Evolutionary conservation across 2,113 vertebrate species (phyloP).

Genomic region (Seriola dumerili): DNA sequence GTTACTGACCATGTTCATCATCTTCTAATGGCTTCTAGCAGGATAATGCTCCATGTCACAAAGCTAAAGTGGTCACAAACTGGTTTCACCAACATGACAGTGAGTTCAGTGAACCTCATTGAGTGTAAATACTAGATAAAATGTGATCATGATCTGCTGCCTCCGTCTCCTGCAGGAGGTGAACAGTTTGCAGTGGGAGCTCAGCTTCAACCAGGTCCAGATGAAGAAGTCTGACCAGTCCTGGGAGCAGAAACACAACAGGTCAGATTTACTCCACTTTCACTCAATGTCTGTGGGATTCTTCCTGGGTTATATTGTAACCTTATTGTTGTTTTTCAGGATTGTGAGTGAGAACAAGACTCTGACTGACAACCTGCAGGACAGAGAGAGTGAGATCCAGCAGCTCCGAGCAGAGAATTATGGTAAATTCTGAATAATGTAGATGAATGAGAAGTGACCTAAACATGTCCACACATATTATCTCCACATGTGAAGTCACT

Average conservation of each 20-base stretch:
- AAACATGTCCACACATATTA: not conserved
- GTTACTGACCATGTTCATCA: too few relatives aligned
- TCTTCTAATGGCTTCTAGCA: too few relatives aligned
- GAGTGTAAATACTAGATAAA: too few relatives aligned
- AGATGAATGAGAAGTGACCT: not conserved
- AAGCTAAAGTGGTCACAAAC: too few relatives aligned
- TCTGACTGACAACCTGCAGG: slow-evolving; percentile 86
- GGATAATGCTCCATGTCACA: too few relatives aligned
- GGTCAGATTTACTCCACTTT: slow-evolving; percentile 70
- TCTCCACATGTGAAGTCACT: not conserved
- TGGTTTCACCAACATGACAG: too few relatives aligned
- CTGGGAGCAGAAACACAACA: slow-evolving; percentile 90
- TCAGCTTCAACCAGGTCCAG: slow-evolving; percentile 91
- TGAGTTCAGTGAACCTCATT: too few relatives aligned
- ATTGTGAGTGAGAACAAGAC: slow-evolving; percentile 88
- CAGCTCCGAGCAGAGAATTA: slow-evolving; percentile 87
- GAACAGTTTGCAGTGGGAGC: slow-evolving; percentile 94
- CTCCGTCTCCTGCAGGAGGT: slow-evolving; percentile 86
- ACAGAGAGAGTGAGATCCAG: slow-evolving; percentile 86
- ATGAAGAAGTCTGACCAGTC: slow-evolving; percentile 90
- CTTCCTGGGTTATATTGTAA: not conserved
- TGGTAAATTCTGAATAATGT: slow-evolving; percentile 79
- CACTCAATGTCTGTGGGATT: not conserved
- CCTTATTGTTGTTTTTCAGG: slow-evolving; percentile 75
- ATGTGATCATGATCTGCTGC: not conserved